These are phyloP conservation scores for Drosophila monieri DNA, from an alignment of 2,888 invertebrate species.

Conservation along the genomic window DNA sequence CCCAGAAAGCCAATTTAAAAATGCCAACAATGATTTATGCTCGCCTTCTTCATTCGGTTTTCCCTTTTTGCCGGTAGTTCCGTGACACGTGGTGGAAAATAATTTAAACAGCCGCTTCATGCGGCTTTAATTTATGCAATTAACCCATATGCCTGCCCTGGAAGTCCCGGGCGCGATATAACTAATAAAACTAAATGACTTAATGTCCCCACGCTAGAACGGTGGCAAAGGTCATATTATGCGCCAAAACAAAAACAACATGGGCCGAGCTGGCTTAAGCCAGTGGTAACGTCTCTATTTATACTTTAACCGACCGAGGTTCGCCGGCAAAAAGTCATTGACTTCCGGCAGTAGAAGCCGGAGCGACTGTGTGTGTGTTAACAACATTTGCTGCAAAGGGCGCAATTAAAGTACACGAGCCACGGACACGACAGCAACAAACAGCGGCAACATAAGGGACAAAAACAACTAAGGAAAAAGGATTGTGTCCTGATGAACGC, in stretches of 20 bases:
- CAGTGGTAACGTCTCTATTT: constrained; percentile 74
- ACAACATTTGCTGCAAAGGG: constrained; percentile 61
- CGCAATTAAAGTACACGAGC: constrained; percentile 74
- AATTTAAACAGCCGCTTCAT: constrained; percentile 55
- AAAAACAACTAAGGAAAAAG: constrained; percentile 19
- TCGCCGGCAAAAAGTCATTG: constrained; percentile 63
- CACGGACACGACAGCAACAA: constrained; percentile 60
- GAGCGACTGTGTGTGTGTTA: constrained; percentile 10
- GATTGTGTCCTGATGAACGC: not conserved
- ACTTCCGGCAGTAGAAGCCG: constrained; percentile 55
- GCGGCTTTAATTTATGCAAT: constrained; percentile 75
- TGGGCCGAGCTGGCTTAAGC: constrained; percentile 56
- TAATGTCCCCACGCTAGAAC: constrained; percentile 62
- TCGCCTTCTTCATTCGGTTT: constrained; percentile 22
- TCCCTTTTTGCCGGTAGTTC: constrained; percentile 7
- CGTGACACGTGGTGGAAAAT: constrained; percentile 29
- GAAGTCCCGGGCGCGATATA: constrained; percentile 33
- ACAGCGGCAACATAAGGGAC: constrained; percentile 51
- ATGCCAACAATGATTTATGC: constrained; percentile 82
- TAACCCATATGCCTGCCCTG: constrained; percentile 71
- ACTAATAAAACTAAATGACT: constrained; percentile 77
- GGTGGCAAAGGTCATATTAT: constrained; percentile 75
- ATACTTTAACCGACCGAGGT: constrained; percentile 59
- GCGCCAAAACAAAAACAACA: constrained; percentile 46
- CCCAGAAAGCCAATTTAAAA: constrained; percentile 81